Conservation (phyloP, 2,113 vertebrate genomes). For the Emberiza fucata region DNA sequence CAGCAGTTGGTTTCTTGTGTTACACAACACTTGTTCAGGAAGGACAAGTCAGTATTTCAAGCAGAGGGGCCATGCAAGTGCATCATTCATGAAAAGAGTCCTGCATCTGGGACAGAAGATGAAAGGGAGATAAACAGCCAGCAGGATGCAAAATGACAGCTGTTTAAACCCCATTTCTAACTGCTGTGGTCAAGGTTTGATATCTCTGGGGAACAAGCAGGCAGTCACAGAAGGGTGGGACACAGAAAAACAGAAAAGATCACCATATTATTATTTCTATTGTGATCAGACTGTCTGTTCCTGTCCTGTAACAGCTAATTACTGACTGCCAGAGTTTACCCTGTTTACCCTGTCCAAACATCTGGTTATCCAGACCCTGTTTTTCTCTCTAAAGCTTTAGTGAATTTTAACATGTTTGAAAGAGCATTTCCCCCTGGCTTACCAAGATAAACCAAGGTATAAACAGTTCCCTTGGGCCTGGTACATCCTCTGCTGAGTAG, state of each 20-base stretch:
- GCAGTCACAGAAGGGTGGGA: background rate
- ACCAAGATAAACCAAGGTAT: background rate
- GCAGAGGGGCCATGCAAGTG: background rate
- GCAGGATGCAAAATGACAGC: constrained; percentile 34
- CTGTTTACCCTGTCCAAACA: background rate
- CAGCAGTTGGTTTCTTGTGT: background rate
- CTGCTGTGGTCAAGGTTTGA: background rate
- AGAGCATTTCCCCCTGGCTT: background rate
- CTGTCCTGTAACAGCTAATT: background rate
- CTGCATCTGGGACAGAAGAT: background rate
- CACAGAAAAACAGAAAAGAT: background rate
- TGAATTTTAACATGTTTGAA: constrained; percentile 3
- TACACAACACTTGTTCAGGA: background rate
- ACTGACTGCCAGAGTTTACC: background rate
- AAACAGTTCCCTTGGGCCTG: background rate
- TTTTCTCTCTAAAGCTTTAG: background rate
- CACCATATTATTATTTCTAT: constrained; percentile 4
- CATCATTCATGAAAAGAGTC: background rate
- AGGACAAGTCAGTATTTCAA: background rate
- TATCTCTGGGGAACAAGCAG: constrained; percentile 17
- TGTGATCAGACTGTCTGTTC: background rate
- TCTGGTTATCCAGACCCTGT: background rate
- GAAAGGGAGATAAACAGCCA: background rate
- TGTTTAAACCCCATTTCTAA: constrained; percentile 23
- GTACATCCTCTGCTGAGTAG: background rate